Conservation (phyloP, 2,888 invertebrate species). For the Xylota segnis region DNA sequence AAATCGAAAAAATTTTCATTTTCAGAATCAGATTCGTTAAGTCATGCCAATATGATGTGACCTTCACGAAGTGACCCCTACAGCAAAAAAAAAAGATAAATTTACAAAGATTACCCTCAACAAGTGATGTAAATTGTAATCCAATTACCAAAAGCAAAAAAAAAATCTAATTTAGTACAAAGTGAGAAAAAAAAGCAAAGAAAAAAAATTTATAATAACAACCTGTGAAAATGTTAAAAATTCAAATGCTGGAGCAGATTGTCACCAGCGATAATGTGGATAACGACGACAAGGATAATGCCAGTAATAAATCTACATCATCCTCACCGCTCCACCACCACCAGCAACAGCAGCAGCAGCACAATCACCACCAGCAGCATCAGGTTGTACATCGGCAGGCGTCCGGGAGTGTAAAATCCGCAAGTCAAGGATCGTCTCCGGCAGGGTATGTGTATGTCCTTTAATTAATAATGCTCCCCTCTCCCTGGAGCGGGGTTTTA, state of each 20-base stretch:
- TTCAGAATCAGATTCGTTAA: conserved; percentile 62
- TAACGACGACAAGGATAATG: conserved; percentile 78
- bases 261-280: conserved; percentile 87
- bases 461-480: conserved; percentile 11
- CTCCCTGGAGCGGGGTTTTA: background rate
- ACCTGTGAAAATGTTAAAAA: conserved; percentile 87
- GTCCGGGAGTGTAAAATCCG: conserved; percentile 80
- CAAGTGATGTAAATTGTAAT: conserved; percentile 67
- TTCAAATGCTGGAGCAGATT: conserved; percentile 91
- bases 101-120: conserved; percentile 33
- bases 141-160: conserved; percentile 38
- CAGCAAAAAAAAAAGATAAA: conserved; percentile 31
- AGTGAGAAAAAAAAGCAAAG: conserved; percentile 26
- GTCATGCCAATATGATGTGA: conserved; percentile 62
- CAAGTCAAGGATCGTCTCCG: conserved; percentile 83
- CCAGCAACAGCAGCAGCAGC: conserved; percentile 60
- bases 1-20: conserved; percentile 50
- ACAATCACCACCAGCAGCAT: conserved; percentile 66
- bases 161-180: conserved; percentile 47
- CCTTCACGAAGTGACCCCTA: conserved; percentile 61
- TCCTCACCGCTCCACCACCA: conserved; percentile 82
- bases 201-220: conserved; percentile 39
- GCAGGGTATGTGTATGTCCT: conserved; percentile 81
- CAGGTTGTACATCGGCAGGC: conserved; percentile 73
- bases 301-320: conserved; percentile 79